Base-by-base conservation (phyloP, 2,113 vertebrate genomes). In the Pardalotus punctatus region DNA sequence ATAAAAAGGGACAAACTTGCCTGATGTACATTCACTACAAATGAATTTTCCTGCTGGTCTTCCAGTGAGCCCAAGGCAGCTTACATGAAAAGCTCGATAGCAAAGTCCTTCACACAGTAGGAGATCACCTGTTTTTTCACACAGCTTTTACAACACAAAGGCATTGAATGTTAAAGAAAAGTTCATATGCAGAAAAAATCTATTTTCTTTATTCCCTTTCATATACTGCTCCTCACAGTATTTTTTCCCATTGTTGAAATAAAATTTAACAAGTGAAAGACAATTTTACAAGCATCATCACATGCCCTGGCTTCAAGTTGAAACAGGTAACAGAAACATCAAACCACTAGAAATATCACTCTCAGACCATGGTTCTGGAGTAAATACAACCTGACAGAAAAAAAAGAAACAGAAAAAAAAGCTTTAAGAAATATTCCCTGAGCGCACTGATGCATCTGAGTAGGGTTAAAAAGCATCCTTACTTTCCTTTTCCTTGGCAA, bases 41-140 rank as follows among this genome's bases (percentile, higher is more conserved):
- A 98, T 97, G 96, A 99, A 98, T 97, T 98, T 98, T 85, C 98
- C 98, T 47, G 98, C 98, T 4, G 98, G 98, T 90, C 97, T 98
- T 73, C 97, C 80, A 51, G 98, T 77, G n/a, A 97, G 97, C 64
- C 98, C 98, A 29, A 99, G 97, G 97, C 99, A 99, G 42, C 98
- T 96, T 12, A 98, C 97, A 93, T 99, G 99, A 96, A 99, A 99
- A 62, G 99, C 98, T 36, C 98, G 98, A 74, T 97, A 99, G 84
- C 99, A 99, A 73, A 98, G 98, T 14, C 99, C 99, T 96, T 99
- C 99, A 93, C 99, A 99, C 45, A 98, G 96, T 35, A 99, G 95
- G 81, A 99, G 94, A 94, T 99, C 98, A 72, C 99, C 99, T 3
- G 98, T 96, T 97, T 98, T 98, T 97, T 99, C 99, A 94, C 99